Base-by-base conservation (phyloP, 2,888 invertebrate genomes). In the Nemotelus nigrinus region DNA sequence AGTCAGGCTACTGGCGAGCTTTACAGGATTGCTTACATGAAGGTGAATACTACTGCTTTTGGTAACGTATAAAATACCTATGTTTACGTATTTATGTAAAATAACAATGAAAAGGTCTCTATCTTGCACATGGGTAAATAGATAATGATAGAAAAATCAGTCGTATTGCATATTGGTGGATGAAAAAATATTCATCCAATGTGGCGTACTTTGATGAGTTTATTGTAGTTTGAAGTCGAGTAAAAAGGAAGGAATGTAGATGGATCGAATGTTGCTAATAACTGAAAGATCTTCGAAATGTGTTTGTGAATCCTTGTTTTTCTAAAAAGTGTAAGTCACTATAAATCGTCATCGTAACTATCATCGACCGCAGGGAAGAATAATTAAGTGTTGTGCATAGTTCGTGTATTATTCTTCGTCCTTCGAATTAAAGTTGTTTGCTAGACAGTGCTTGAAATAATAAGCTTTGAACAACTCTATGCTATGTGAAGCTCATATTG, bases 1-100 rank as follows among this genome's bases (percentile, higher is more conserved):
- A 63, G 43, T 63, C 57, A 74, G 71, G 60, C 58, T 72, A 71
- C 64, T 76, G 77, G 76, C 75, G 75, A 77, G 77, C 77, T 79
- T 25, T 71, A 76, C 63, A 68, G 77, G 77, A 72, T 72, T 58
- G 6, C 39, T 8, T 41, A n/a, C 25, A 25, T 25, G 5, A 47
- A 58, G 63, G 63, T 63, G n/a, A 63, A 53, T 5, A 10, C 57
- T 57, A 41, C 43, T n/a, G 71, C 25, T 25, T 25, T 55, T 8
- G 71, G 6, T 68, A 25, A 47, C 25, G 25, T 58, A 39, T n/a
- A 57, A 25, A 60, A 60, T 60, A 60, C 60, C 60, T 60, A 7
- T 60, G 25, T 25, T 7, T 39, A 25, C 60, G 39, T 60, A 60
- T 25, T 25, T 25, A 25, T 25, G 25, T 25, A 25, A 25, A 25